Base-by-base conservation (phyloP, 1,140 invertebrate species). In the Drosophila willistoni region DNA sequence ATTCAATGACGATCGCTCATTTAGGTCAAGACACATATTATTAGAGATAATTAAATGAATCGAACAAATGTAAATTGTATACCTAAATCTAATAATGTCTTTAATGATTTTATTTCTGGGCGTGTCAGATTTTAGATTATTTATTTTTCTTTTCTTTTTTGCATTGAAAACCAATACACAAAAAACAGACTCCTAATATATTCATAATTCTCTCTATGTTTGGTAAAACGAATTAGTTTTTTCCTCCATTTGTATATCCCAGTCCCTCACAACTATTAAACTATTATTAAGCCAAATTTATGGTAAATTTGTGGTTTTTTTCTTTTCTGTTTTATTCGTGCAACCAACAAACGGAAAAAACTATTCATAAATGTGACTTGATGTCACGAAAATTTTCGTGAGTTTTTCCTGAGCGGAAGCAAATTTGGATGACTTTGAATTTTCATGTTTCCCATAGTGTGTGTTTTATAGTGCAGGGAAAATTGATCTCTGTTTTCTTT, bases 1-100 rank as follows among this genome's bases (percentile, higher is more conserved):
- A 51, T 22, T 64, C 62, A 64, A 64, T 17, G 41, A 47, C 42
- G 29, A 13, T 17, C 44, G 44, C 25, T 33, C 44, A 64, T 64
- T 64, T 64, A 44, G 62, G 44, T 64, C 44, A 63, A 44, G 42
- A 19, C 22, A 33, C 25, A 44, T 22, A 33, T 33, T 34, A 57
- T 59, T 59, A 59, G 5, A 59, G 56, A 10, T 59, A 59, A 59
- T 59, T 59, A 36, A 59, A 36, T 36, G n/a, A 17, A 22, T 14
- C 44, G 17, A 51, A 51, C 36, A 51, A 22, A 51, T 22, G 44
- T 51, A 51, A 51, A 19, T 51, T 47, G 44, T 19, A 9, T 47
- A 9, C 17, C n/a, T 47, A 19, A 9, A 47, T 47, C 0, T 51
- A 22, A 51, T 51, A 51, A 22, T 22, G 44, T 10, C 17, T 22